Evolutionary conservation across 2,888 invertebrate genomes (phyloP), one percentile per base, ranked within the genome.

Genomic region (Diarsia brunnea): DNA sequence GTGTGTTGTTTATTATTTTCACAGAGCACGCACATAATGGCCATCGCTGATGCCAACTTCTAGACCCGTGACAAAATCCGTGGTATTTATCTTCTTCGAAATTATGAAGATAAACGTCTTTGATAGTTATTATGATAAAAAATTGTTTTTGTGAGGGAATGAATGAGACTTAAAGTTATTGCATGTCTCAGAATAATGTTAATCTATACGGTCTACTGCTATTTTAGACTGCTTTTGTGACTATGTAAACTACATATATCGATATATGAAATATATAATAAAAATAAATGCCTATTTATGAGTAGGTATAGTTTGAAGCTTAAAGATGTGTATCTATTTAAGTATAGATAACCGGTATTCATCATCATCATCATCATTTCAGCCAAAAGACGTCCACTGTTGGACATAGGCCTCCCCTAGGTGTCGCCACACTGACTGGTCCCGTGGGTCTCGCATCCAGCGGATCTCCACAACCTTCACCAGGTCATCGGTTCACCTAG

Each of bases 1-100:
- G 24, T 16, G 21, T 2, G 19, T 51, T 38, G 55, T 11, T 67
- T 66, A n/a, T 27, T 66, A 58, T 71, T 65, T 60, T 70, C 66
- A 11, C n/a, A 63, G 12, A 43, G 8, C 43, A 61, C 21, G 8
- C 43, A 61, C 21, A 38, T 14, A 43, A 8, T n/a, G n/a, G 7
- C n/a, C n/a, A 12, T 3, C 43, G 8, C 14, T 8, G n/a, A 8
- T 19, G 58, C 43, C 63, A n/a, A 14, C 63, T n/a, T 43, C n/a
- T 63, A 63, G 38, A 12, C 3, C 7, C 38, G 12, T 12, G 61
- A 16, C 61, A 43, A 63, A 43, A 14, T n/a, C 12, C 14, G 7
- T 38, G 43, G 8, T 60, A 4, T 10, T 4, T 14, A 31, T 10
- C 0, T 60, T 8, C 27, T 58, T 27, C 2, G 10, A 27, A 31